Percentiles rank a stretch among this genome's conserved stretches.
Conservation (phyloP, 1,140 invertebrate species). For the Trichogramma pretiosum region DNA sequence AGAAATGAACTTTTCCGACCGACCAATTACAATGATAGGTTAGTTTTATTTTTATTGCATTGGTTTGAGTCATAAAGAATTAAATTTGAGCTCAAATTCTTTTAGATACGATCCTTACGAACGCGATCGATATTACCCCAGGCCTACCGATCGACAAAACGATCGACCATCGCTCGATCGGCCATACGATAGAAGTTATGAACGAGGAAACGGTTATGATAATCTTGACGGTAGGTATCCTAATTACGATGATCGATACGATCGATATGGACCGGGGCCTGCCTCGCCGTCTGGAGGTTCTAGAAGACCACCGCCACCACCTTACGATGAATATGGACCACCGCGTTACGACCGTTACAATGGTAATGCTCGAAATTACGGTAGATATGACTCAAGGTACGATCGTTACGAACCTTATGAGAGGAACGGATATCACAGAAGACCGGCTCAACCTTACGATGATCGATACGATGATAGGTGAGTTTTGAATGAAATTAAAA, state of each 20-base stretch:
- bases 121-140: slow-evolving; percentile 12
- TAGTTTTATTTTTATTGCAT: no score
- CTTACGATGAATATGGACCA: slow-evolving; percentile 25
- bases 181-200: slow-evolving; percentile 23
- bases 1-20: slow-evolving; percentile 24
- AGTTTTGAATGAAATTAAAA: slow-evolving; percentile 2
- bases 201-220: slow-evolving; percentile 15
- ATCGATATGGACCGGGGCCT: slow-evolving; percentile 22
- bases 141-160: slow-evolving; percentile 29
- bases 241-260: slow-evolving; percentile 16
- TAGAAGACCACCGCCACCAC: slow-evolving; percentile 15
- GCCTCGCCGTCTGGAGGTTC: neutral
- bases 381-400: slow-evolving; percentile 21
- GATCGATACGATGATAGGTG: slow-evolving; percentile 28
- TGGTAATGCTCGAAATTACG: slow-evolving; percentile 18
- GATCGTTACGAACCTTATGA: slow-evolving; percentile 32
- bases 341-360: slow-evolving; percentile 28
- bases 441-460: slow-evolving; percentile 8
- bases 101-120: slow-evolving; percentile 14
- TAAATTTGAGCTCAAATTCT: neutral
- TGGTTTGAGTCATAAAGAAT: neutral
- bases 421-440: slow-evolving; percentile 23
- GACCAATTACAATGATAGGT: slow-evolving; percentile 22
- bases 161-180: slow-evolving; percentile 29
- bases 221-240: neutral